phyloP scores from a whole-genome alignment of 2,888 invertebrate species.

The Tetranychus truncatus region DNA sequence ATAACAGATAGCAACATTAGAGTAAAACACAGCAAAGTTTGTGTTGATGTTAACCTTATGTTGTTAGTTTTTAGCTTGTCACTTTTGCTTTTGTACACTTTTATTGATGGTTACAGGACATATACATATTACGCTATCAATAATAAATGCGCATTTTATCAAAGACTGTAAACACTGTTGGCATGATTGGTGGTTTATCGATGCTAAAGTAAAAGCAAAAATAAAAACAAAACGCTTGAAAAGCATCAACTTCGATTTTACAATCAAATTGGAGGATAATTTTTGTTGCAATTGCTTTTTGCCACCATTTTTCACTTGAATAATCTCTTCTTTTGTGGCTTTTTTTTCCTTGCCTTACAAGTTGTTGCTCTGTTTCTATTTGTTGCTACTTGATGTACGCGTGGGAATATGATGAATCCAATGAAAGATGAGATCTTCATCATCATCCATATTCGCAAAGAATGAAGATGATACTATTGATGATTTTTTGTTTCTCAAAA shows the following conservation, averaged over 20 bases:
- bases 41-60: too few relatives aligned
- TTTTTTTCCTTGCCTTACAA: not conserved
- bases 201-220: not conserved
- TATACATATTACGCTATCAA: too few relatives aligned
- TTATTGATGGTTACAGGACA: too few relatives aligned
- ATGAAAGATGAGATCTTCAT: not conserved
- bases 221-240: not conserved
- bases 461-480: too few relatives aligned
- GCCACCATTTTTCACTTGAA: not conserved
- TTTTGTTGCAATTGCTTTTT: not conserved
- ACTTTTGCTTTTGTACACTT: too few relatives aligned
- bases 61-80: too few relatives aligned
- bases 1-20: too few relatives aligned
- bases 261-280: not conserved
- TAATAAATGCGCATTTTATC: too few relatives aligned
- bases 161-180: too few relatives aligned
- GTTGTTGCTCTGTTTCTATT: not conserved
- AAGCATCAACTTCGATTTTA: not conserved
- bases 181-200: too few relatives aligned
- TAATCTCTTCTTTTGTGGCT: not conserved
- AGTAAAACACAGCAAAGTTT: too few relatives aligned
- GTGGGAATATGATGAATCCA: not conserved
- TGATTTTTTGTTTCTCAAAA: too few relatives aligned
- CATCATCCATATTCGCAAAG: not conserved
- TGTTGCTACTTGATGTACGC: not conserved